phyloP scores from a whole-genome alignment of 1,140 invertebrate genomes.

The Scaptomyza hsui region DNA sequence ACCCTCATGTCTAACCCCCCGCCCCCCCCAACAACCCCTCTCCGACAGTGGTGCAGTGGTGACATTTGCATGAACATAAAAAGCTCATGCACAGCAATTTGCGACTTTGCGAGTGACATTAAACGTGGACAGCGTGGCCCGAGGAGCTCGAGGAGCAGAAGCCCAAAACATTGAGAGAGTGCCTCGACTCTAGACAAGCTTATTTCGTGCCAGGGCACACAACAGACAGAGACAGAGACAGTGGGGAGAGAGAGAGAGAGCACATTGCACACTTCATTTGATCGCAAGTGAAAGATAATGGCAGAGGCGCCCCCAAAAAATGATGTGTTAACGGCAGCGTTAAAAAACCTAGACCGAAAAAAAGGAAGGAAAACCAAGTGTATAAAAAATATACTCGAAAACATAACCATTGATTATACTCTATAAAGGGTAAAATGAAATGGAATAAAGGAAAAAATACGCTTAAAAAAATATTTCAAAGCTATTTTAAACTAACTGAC shows the following conservation, averaged over 20 bases:
- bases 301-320: conserved; percentile 61
- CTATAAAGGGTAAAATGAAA: background rate
- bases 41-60: conserved; percentile 77
- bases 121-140: conserved; percentile 68
- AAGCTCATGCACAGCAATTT: conserved; percentile 82
- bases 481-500: too few relatives aligned
- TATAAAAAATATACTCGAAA: background rate
- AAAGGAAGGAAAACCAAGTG: background rate
- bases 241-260: conserved; percentile 10
- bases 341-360: conserved; percentile 57
- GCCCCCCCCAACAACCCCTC: too few relatives aligned
- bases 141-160: background rate
- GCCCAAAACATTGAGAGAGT: conserved; percentile 6
- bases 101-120: conserved; percentile 82
- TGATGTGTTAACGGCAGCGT: conserved; percentile 77
- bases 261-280: conserved; percentile 78
- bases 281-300: conserved; percentile 79
- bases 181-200: conserved; percentile 17
- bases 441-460: too few relatives aligned
- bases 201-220: conserved; percentile 45
- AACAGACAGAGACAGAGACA: conserved; percentile 1
- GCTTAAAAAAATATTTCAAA: too few relatives aligned
- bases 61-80: conserved; percentile 83
- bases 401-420: conserved; percentile 18
- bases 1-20: background rate